phyloP scores from a whole-genome alignment of 2,113 vertebrate genomes.

The Pithys albifrons region DNA sequence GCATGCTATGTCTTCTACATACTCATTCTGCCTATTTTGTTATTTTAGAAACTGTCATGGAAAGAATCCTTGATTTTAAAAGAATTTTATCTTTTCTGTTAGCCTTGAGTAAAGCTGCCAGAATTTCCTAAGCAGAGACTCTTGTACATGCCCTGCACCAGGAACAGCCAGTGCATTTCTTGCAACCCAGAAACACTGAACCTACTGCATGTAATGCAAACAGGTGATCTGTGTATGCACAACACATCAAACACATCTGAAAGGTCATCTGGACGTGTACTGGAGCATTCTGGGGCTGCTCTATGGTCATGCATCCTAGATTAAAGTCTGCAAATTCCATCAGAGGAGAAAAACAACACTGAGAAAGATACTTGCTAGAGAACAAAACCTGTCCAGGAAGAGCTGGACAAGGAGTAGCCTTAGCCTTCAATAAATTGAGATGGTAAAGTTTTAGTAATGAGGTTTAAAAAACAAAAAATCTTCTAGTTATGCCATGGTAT shows the following conservation, averaged over 20 bases:
- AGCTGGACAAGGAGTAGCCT: background rate
- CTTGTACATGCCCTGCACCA: background rate
- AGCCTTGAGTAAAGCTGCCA: slow-evolving; percentile 11
- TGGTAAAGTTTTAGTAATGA: background rate
- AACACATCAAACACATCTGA: background rate
- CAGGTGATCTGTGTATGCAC: background rate
- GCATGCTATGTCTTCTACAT: background rate
- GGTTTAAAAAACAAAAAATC: background rate
- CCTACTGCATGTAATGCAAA: background rate
- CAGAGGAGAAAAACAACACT: background rate
- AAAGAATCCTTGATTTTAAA: background rate
- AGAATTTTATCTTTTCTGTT: background rate
- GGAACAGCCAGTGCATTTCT: background rate
- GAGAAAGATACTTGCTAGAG: background rate
- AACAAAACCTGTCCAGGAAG: background rate
- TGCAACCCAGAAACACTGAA: background rate
- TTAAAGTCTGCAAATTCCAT: background rate
- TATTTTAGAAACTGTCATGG: background rate
- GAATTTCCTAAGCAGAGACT: background rate
- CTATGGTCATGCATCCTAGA: background rate
- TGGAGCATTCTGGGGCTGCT: background rate
- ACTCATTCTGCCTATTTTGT: background rate
- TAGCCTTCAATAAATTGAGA: background rate
- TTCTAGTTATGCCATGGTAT: background rate
- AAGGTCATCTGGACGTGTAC: background rate